Evolutionary conservation across 1,140 invertebrate genomes (phyloP), one percentile per base, ranked within the genome.

Genomic region (Scaptomyza montana): DNA sequence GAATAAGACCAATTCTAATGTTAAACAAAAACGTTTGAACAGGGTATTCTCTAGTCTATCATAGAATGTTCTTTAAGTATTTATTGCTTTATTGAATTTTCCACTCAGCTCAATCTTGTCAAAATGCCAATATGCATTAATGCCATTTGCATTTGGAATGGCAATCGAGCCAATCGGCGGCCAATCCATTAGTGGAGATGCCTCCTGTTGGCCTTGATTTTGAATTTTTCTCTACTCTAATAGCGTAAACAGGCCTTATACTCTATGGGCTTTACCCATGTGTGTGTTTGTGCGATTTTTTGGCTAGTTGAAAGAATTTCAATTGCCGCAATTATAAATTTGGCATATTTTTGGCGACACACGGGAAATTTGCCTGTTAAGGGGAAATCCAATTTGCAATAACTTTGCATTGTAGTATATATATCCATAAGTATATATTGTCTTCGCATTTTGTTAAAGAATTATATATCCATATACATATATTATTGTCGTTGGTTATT

Each of bases 171-270:
- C 76, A 78, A 78, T 78, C 60, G 63, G 45, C 66, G 7, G 5
- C 30, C 72, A 56, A 80, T 77, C 60, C 74, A 86, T 79, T 79
- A 75, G 71, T 60, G 49, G 55, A 61, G 46, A 71, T 43, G 43
- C 65, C 30, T 33, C 5, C 7, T 61, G 53, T 66, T 86, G 82
- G 82, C 81, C 74, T 86, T 86, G 81, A 86, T 78, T 82, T 82
- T 82, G 75, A 78, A 69, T 45, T 30, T 21, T 39, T 60, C 41
- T n/a, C 50, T 21, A 36, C n/a, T 54, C 25, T 2, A 6, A 63
- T 70, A 28, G n/a, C 51, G 16, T 54, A 45, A 66, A 53, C 41
- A 60, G 55, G 1, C 21, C 21, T 33, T 33, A 6, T 33, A 6
- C 5, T 33, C 30, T n/a, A 30, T 16, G 39, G 30, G 13, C 47